These are phyloP conservation scores for Trypoxylon attenuatum DNA, from an alignment of 2,888 invertebrate species.

Conservation along the genomic window DNA sequence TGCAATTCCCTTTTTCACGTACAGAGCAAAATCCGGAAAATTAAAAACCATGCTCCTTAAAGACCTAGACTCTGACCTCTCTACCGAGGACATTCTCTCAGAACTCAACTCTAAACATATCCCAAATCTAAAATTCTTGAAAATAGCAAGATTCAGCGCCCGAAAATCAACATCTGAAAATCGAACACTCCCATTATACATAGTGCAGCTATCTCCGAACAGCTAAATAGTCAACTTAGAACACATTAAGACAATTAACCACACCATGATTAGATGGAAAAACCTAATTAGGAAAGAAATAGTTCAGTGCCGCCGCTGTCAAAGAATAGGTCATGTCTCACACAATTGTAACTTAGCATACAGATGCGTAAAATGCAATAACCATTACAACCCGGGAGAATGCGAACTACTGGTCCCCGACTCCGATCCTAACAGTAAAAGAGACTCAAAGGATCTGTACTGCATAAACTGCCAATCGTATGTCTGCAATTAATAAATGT, in stretches of 20 bases:
- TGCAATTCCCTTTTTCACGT: background rate
- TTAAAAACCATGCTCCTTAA: background rate
- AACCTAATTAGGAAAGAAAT: background rate
- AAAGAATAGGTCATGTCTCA: background rate
- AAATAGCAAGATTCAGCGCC: background rate
- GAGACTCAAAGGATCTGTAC: background rate
- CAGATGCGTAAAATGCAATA: background rate
- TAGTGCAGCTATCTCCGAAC: background rate
- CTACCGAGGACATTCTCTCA: background rate
- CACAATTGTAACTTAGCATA: background rate
- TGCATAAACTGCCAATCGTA: conserved; percentile 5
- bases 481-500: background rate
- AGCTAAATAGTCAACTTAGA: background rate
- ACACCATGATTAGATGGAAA: background rate
- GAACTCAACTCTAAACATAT: no score
- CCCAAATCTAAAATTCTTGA: no score
- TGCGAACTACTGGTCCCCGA: no score
- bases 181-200: background rate
- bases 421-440: no score
- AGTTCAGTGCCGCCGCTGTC: background rate
- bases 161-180: background rate
- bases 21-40: background rate
- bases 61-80: background rate
- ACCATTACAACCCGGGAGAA: background rate
- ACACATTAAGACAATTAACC: background rate